A percentile compares a stretch with the other conserved stretches of the same genome.
Conservation (phyloP, 2,113 vertebrate species). For the Marmota flaviventris region DNA sequence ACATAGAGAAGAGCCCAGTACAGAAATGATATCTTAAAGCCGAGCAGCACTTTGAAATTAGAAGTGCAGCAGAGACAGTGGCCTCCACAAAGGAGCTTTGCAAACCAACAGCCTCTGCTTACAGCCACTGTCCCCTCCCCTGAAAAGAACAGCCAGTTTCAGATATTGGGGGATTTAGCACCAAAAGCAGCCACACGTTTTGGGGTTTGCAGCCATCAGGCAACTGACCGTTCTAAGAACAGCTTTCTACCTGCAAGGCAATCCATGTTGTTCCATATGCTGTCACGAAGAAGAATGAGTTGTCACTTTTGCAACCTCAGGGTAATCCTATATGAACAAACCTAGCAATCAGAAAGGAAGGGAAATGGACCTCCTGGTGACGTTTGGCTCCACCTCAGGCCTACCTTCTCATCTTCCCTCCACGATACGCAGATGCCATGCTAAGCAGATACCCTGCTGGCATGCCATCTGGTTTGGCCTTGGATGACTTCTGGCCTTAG, state of each 20-base stretch:
- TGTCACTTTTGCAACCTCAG: neutral
- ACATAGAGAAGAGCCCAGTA: fast-evolving
- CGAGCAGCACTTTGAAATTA: neutral
- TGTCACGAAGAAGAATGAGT: neutral
- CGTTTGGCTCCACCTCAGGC: neutral
- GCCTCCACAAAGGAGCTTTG: fast-evolving
- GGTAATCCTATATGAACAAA: neutral
- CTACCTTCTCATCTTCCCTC: neutral
- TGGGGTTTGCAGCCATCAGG: neutral
- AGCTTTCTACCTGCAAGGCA: neutral
- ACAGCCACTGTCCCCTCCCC: neutral
- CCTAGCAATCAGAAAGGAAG: neutral
- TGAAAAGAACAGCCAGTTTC: neutral
- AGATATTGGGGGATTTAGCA: neutral
- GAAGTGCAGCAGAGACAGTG: neutral
- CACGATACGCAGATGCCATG: neutral
- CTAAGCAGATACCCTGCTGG: neutral
- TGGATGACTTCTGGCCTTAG: neutral
- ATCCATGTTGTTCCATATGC: neutral
- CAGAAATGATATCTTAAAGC: fast-evolving
- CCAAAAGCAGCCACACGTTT: neutral
- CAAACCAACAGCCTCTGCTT: fast-evolving
- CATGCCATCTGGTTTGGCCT: neutral
- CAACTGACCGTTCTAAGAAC: neutral
- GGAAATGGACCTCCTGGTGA: too few relatives aligned